A percentile compares a stretch with the other conserved stretches of the same genome.
phyloP scores from a whole-genome alignment of 2,113 vertebrate genomes.

The Catharus fuscescens region DNA sequence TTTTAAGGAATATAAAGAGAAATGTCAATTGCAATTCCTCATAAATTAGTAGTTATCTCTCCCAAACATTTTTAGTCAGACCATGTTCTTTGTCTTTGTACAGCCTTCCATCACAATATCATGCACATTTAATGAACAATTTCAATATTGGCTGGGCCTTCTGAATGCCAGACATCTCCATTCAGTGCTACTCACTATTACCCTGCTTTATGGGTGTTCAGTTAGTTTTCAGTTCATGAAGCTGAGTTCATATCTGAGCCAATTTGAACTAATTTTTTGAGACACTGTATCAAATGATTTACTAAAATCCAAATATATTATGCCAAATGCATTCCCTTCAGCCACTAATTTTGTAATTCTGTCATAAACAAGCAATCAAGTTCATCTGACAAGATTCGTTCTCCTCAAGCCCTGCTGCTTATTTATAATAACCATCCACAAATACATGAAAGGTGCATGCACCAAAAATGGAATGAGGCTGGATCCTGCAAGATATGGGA shows the following conservation, averaged over 20 bases:
- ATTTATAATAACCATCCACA: constrained; percentile 22
- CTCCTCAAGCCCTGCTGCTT: constrained; percentile 16
- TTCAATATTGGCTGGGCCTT: background rate
- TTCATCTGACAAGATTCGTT: constrained; percentile 37
- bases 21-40: background rate
- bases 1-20: background rate
- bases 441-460: background rate
- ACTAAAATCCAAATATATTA: constrained; percentile 58
- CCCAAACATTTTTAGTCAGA: background rate
- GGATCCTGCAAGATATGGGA: background rate
- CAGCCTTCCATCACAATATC: background rate
- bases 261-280: constrained; percentile 55
- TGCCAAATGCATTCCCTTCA: constrained; percentile 53
- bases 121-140: constrained; percentile 1
- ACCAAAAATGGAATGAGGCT: background rate
- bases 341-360: constrained; percentile 57
- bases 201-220: background rate
- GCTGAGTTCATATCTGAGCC: constrained; percentile 6
- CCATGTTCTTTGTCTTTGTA: background rate
- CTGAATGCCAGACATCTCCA: background rate
- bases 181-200: constrained; percentile 14
- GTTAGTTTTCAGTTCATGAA: constrained; percentile 30
- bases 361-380: constrained; percentile 51
- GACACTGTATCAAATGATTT: constrained; percentile 54
- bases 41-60: background rate